These are phyloP conservation scores for Microvelia longipes DNA, from an alignment of 1,140 invertebrate genomes.

Conservation along the genomic window DNA sequence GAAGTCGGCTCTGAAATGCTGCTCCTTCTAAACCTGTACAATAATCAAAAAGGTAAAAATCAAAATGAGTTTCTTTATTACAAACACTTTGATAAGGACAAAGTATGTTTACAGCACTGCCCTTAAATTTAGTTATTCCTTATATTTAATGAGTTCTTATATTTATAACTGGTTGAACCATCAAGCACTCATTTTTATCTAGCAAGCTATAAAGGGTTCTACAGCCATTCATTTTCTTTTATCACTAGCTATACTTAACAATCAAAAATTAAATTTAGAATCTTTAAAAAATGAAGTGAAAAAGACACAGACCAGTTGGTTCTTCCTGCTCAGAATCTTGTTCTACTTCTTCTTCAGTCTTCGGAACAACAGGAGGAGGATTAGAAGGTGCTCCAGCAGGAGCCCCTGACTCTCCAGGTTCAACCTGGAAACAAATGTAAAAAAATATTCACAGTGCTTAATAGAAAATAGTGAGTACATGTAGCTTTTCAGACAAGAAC, in stretches of 20 bases:
- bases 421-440: background rate
- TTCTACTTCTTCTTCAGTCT: slow-evolving; percentile 25
- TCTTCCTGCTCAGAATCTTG: slow-evolving; percentile 34
- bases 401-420: background rate
- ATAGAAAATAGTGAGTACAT: background rate
- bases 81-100: no score
- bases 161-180: no score
- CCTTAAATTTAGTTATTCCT: no score
- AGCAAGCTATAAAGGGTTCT: no score
- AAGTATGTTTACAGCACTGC: no score
- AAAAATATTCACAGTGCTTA: background rate
- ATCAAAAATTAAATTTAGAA: no score
- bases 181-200: no score
- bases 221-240: no score
- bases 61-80: background rate
- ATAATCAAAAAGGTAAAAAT: background rate
- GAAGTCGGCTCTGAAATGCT: slow-evolving; percentile 81
- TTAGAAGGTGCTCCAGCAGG: slow-evolving; percentile 7
- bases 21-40: slow-evolving; percentile 64
- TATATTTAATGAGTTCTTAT: no score
- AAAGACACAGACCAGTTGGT: slow-evolving; percentile 41
- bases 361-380: background rate
- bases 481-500: no score
- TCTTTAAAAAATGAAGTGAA: no score
- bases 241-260: no score